phyloP scores from a whole-genome alignment of 2,797 vertebrate genomes.

The Myotis vivesi region DNA sequence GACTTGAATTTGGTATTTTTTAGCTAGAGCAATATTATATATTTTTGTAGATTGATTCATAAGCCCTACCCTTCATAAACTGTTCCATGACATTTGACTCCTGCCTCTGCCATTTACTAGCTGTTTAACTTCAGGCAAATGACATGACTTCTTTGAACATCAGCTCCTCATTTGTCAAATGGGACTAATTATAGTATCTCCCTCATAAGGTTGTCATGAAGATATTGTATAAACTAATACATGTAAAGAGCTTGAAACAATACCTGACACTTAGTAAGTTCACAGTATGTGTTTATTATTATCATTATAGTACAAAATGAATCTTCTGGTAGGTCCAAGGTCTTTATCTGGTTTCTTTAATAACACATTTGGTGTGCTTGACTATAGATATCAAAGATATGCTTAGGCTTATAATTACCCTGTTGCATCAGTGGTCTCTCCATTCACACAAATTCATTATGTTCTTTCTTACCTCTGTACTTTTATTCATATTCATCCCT shows the following conservation, averaged over 20 bases:
- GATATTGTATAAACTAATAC: background rate
- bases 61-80: background rate
- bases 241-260: background rate
- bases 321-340: background rate
- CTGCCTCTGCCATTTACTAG: background rate
- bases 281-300: background rate
- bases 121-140: background rate
- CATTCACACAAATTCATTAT: background rate
- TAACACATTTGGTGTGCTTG: background rate
- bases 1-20: conserved; percentile 21
- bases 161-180: background rate
- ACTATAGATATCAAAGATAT: background rate
- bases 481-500: background rate
- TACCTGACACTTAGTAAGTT: background rate
- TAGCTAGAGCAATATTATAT: background rate
- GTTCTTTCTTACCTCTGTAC: background rate
- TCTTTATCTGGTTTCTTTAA: conserved; percentile 12
- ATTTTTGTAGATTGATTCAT: conserved; percentile 10
- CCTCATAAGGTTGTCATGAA: background rate
- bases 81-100: conserved; percentile 1
- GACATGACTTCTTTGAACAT: background rate
- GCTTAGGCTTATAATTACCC: background rate
- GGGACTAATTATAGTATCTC: background rate
- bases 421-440: background rate
- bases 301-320: background rate